Evolutionary conservation across 2,888 invertebrate genomes (phyloP).

Genomic region (Drosophila glabriapex): DNA sequence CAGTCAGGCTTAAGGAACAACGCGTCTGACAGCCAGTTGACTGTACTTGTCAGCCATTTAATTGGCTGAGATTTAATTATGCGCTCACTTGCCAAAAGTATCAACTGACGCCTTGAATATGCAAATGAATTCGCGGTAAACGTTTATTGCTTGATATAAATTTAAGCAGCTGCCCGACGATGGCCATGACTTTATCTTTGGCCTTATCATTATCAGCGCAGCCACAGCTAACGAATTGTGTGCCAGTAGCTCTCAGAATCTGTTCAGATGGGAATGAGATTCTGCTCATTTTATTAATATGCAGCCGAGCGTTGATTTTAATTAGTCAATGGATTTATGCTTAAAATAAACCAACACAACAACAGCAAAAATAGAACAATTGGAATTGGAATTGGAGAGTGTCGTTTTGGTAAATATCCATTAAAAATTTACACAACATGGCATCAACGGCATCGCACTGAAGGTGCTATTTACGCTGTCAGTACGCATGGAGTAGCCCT

Average conservation of each 20-base stretch:
- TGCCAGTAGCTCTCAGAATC: constrained; percentile 29
- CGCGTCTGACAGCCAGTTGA: constrained; percentile 27
- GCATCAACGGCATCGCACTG: constrained; percentile 15
- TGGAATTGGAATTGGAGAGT: constrained; percentile 43
- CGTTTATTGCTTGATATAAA: constrained; percentile 65
- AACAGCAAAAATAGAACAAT: constrained; percentile 22
- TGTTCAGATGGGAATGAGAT: constrained; percentile 1
- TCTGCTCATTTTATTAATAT: constrained; percentile 28
- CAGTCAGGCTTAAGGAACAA: constrained; percentile 21
- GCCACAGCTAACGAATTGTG: constrained; percentile 50
- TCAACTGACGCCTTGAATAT: constrained; percentile 43
- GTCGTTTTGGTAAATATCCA: constrained; percentile 40
- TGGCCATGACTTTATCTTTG: constrained; percentile 34
- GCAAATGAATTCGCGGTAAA: constrained; percentile 63
- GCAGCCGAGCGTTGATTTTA: constrained; percentile 17
- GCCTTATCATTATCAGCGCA: constrained; percentile 20
- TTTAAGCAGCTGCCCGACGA: constrained; percentile 38
- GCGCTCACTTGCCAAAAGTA: constrained; percentile 51
- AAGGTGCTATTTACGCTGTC: constrained; percentile 35
- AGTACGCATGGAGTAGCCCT: constrained; percentile 31
- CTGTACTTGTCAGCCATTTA: constrained; percentile 58
- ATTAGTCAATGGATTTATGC: constrained; percentile 14
- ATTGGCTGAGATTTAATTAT: constrained; percentile 74
- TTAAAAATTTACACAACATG: constrained; percentile 63
- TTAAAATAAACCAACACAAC: constrained; percentile 1